Conservation (phyloP, 2,888 invertebrate genomes). For the Heliothis peltigera region DNA sequence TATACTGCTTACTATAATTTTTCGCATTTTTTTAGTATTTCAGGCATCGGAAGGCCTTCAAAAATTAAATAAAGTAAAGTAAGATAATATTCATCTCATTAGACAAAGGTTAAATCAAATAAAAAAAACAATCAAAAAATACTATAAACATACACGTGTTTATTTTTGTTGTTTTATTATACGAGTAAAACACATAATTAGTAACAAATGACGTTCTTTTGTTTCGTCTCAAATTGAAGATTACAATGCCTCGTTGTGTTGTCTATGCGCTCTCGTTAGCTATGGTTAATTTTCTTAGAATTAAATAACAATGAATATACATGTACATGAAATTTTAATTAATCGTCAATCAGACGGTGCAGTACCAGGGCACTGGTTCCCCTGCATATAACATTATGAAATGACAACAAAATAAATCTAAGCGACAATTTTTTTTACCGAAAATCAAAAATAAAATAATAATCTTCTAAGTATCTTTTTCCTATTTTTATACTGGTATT, state of each 20-base stretch:
- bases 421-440: not conserved
- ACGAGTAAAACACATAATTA: conserved; percentile 56
- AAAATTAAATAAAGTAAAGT: too few species aligned
- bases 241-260: conserved; percentile 41
- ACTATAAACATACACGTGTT: not conserved
- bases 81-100: too few species aligned
- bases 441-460: not conserved
- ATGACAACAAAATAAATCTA: too few species aligned
- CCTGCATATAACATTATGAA: too few species aligned
- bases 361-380: too few species aligned
- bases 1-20: too few species aligned
- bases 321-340: too few species aligned
- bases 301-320: conserved; percentile 29
- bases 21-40: too few species aligned
- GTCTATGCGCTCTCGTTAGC: conserved; percentile 45
- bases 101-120: conserved; percentile 25
- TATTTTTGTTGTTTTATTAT: conserved; percentile 47
- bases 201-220: conserved; percentile 59
- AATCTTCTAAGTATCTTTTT: not conserved
- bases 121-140: conserved; percentile 27
- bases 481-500: not conserved
- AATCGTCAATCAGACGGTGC: too few species aligned
- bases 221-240: conserved; percentile 46
- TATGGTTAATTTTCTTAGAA: conserved; percentile 47
- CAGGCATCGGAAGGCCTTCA: too few species aligned